phyloP scores from a whole-genome alignment of 2,113 vertebrate genomes.

The Sialia sialis region DNA sequence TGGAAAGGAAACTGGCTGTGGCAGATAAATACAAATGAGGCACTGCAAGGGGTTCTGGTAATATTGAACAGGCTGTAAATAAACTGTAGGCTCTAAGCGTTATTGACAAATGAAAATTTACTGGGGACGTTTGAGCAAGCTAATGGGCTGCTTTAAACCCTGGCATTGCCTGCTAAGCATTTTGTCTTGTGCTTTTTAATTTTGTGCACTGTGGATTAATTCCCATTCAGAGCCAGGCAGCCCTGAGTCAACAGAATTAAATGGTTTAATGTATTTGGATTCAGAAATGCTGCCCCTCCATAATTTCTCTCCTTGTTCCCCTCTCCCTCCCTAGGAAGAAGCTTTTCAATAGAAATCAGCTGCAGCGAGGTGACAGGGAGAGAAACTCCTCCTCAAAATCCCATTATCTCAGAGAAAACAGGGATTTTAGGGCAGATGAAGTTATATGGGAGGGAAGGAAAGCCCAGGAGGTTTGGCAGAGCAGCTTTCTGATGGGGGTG shows the following conservation, averaged over 20 bases:
- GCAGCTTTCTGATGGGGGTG: background rate
- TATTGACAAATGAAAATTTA: constrained; percentile 68
- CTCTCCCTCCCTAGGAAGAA: background rate
- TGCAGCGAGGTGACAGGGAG: background rate
- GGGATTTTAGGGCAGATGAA: background rate
- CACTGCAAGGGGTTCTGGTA: background rate
- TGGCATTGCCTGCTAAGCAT: constrained; percentile 39
- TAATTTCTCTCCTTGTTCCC: background rate
- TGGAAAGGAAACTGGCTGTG: background rate
- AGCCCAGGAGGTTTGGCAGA: background rate
- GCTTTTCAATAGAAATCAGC: constrained; percentile 19
- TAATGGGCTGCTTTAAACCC: constrained; percentile 71
- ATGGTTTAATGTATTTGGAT: constrained; percentile 54
- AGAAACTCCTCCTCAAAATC: background rate
- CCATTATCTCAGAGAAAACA: background rate
- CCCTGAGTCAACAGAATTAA: constrained; percentile 66
- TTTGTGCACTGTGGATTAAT: constrained; percentile 58
- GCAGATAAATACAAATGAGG: constrained; percentile 55
- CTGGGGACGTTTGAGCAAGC: constrained; percentile 41
- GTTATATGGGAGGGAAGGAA: background rate
- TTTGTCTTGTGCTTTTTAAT: constrained; percentile 54
- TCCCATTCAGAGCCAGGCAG: constrained; percentile 50
- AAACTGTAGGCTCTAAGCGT: constrained; percentile 60
- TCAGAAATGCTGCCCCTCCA: constrained; percentile 3
- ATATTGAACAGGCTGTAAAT: constrained; percentile 63